Evolutionary conservation across 2,888 invertebrate species (phyloP), one percentile per base, ranked within the genome.

Genomic region (Eumerus sabulonum): DNA sequence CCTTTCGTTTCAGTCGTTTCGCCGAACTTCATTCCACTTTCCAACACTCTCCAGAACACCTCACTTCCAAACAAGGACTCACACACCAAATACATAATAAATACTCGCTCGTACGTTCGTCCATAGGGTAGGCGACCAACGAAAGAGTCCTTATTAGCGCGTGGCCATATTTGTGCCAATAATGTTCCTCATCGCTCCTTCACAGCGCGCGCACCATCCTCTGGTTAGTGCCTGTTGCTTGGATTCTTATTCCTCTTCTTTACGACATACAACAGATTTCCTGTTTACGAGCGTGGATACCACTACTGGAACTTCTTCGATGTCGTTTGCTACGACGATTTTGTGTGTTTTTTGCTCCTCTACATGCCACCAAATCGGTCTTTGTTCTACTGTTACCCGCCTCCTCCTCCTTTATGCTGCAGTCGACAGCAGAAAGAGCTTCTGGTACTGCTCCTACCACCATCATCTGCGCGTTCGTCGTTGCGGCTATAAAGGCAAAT

Each of bases 141-240:
- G 27, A 11, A 40, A 11, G 83, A 85, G 85, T 85, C 86, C 85
- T 84, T 84, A 86, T 86, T 86, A 85, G 84, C 85, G 85, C 85
- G 84, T 84, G 83, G 82, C 83, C 83, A 82, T 82, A 82, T 83
- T 82, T 82, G 82, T 81, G 18, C 14, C 40, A 16, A 36, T 42
- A 56, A 71, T 71, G 63, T 56, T 56, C 57, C 51, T 4, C 27
- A 16, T 36, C 27, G 53, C 14, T 27, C 27, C 27, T 27, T 27
- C 27, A 7, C 27, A 27, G 2, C 27, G 27, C n/a, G n/a, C n/a
- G n/a, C n/a, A n/a, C 27, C 27, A 27, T 27, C 27, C 3, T 27
- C 27, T 27, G 27, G 27, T 27, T 7, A 7, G 2, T 27, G 27
- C 27, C 27, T 27, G 27, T 27, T 27, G 27, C 27, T 27, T n/a